phyloP scores from a whole-genome alignment of 2,888 invertebrate genomes.

The Ametastegia equiseti region DNA sequence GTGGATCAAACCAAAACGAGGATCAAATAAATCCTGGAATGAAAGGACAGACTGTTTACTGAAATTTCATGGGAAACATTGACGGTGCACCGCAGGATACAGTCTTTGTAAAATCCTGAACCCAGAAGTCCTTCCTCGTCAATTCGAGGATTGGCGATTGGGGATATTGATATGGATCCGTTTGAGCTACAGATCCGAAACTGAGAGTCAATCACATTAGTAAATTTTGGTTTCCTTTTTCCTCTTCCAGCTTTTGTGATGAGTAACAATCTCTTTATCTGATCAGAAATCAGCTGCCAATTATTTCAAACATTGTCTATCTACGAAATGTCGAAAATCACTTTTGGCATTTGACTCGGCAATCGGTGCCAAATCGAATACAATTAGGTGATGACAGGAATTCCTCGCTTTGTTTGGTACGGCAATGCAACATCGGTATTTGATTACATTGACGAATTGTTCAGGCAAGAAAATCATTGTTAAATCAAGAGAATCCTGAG shows the following conservation, averaged over 20 bases:
- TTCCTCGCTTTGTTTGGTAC: not conserved
- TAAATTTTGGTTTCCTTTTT: not conserved
- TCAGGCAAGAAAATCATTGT: not conserved
- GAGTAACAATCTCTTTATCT: not conserved
- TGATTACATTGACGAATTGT: not conserved
- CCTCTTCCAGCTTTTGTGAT: too few species aligned
- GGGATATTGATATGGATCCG: too few species aligned
- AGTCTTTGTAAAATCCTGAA: too few species aligned
- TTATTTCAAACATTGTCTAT: not conserved
- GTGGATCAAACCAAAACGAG: not conserved
- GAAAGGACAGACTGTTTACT: not conserved
- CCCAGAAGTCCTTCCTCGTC: too few species aligned
- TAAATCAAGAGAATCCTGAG: too few species aligned
- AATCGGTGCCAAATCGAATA: conserved; percentile 8
- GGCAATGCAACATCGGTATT: not conserved
- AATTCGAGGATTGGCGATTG: too few species aligned
- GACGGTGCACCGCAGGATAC: too few species aligned
- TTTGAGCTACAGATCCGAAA: too few species aligned
- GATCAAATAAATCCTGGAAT: not conserved
- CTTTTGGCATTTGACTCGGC: not conserved
- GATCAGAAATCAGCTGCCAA: not conserved
- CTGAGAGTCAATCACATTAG: not conserved
- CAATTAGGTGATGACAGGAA: not conserved
- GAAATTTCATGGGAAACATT: not conserved
- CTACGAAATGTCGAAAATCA: not conserved